Base-by-base conservation (phyloP, 2,888 invertebrate species). In the Heliconius ismenius region DNA sequence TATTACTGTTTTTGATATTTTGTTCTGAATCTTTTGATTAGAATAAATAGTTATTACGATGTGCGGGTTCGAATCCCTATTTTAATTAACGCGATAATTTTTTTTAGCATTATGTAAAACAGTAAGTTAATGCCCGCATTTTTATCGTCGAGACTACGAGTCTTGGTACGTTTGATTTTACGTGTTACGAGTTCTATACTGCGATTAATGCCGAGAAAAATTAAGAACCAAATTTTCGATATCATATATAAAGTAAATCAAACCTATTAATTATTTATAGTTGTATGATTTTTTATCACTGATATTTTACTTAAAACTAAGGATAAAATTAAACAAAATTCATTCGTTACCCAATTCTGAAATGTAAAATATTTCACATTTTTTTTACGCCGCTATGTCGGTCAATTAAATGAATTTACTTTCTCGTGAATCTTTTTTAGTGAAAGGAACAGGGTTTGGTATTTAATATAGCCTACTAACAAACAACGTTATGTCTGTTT, bases 401-500 rank as follows among this genome's bases (percentile, higher is more conserved):
- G 80, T 79, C 79, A 76, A 81, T 79, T 81, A 81, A 79, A 78
- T 67, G 58, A 76, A 79, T 78, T 78, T 76, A 79, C 77, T 80
- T 76, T 81, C 79, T 80, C 79, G 75, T 70, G 75, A 67, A 36
- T 76, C 54, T 75, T 36, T 39, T 58, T 28, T 39, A 28, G 36
- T 72, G 60, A 62, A 60, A 58, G 39, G 39, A 39, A 62, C 39
- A 32, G 26, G 18, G 62, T 60, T 4, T 24, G 54, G 13, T 73
- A 43, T 62, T 32, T 43, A 36, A 73, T 62, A 39, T 62, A 39
- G 62, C 62, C 39, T 62, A 43, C 62, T 79, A 74, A 81, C 79
- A 80, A 80, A 79, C 79, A 82, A 81, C 80, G 79, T 78, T 81
- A 78, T 77, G 73, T 75, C 63, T 79, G 78, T 81, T 77, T 80